Base-by-base conservation (phyloP, 2,888 invertebrate species). In the Anagyrus pseudococci region DNA sequence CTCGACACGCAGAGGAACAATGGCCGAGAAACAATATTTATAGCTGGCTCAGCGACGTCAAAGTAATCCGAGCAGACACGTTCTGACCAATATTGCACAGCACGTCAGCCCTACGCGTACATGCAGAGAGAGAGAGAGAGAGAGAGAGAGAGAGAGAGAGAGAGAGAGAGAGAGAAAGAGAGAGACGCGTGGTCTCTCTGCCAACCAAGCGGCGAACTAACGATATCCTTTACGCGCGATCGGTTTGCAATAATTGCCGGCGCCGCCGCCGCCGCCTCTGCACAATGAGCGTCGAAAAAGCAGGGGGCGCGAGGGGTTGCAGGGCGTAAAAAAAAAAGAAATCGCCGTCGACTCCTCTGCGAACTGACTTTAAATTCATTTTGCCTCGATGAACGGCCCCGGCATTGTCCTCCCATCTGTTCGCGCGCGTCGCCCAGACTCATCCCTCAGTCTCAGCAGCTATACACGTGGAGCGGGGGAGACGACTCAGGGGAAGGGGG, bases 341-440 rank as follows among this genome's bases (percentile, higher is more conserved):
- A 72, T 69, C 72, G 75, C 75, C 72, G 23, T 52, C 65, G 75
- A n/a, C n/a, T n/a, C n/a, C n/a, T n/a, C n/a, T n/a, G n/a, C n/a
- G n/a, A n/a, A n/a, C n/a, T n/a, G n/a, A 75, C 76, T 79, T 77
- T 78, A 79, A 79, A 80, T 79, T 80, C 78, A 79, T 80, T 78
- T 78, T 74, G 75, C 75, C 70, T 73, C 73, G 72, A 74, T 73
- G 75, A 75, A 70, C 74, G 70, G 72, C 72, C 75, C 66, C 71
- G 68, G 73, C 75, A 79, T 79, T 79, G 79, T 79, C 73, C 75
- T 70, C 75, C 71, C 78, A 78, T 78, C 78, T 78, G 78, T 77
- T 77, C 58, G 23, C n/a, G 8, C 58, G 58, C 63, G 61, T n/a
- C n/a, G n/a, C n/a, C n/a, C n/a, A n/a, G 54, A 61, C 52, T 58